Evolutionary conservation across 2,113 vertebrate species (phyloP).

Genomic region (Pterocles orientalis): DNA sequence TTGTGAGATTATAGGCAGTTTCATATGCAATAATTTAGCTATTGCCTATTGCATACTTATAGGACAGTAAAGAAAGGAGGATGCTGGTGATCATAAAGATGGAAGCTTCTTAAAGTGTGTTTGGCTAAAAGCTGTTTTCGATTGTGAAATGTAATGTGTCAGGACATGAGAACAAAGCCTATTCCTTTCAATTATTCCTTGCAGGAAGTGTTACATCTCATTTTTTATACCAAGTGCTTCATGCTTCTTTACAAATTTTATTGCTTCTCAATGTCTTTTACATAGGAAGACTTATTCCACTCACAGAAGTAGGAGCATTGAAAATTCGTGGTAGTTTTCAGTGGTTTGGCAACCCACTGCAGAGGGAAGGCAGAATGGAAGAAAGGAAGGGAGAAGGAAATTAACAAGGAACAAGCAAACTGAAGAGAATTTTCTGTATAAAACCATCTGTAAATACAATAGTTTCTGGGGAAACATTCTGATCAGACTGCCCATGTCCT

Average conservation of each 20-base stretch:
- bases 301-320: neutral
- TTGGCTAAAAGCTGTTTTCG: neutral
- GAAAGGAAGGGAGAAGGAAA: neutral
- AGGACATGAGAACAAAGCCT: neutral
- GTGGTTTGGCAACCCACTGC: neutral
- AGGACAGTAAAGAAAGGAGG: neutral
- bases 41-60: neutral
- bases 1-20: neutral
- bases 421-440: neutral
- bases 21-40: neutral
- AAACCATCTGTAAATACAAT: neutral
- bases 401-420: neutral
- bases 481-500: neutral
- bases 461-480: neutral
- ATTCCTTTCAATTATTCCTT: neutral
- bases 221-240: neutral
- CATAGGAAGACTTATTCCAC: neutral
- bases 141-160: neutral
- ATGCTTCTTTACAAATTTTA: neutral
- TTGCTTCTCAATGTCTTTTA: neutral
- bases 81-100: neutral
- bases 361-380: no score
- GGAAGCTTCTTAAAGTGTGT: neutral
- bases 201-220: neutral
- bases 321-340: neutral